Percentiles rank a stretch among this genome's conserved stretches.
Conservation (phyloP, 1,140 invertebrate genomes). For the Meloidogyne floridensis region DNA sequence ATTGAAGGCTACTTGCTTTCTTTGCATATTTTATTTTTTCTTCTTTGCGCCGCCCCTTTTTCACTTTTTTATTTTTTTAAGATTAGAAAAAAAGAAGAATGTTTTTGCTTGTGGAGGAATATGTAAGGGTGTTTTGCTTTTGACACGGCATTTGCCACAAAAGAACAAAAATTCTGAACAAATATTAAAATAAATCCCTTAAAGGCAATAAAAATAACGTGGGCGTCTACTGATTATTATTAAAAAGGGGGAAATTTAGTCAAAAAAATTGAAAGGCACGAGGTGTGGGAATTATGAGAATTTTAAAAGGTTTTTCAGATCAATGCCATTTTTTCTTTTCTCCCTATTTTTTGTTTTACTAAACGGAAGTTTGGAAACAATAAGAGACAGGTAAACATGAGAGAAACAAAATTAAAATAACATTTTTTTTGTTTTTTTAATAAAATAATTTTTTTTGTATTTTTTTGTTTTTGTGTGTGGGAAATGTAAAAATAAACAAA, state of each 20-base stretch:
- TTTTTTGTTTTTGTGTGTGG: too few species aligned
- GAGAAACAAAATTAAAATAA: too few species aligned
- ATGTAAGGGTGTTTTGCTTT: not conserved
- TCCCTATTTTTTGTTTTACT: not conserved
- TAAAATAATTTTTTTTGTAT: too few species aligned
- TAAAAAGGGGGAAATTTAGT: too few species aligned
- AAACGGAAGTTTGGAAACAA: conserved; percentile 4
- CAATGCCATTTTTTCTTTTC: not conserved
- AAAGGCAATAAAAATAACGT: not conserved
- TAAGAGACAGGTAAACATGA: not conserved
- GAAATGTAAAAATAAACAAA: too few species aligned
- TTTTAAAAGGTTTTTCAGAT: conserved; percentile 4
- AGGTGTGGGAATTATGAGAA: not conserved
- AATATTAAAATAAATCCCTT: not conserved
- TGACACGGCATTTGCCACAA: not conserved
- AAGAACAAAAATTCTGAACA: conserved; percentile 7
- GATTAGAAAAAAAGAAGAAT: not conserved
- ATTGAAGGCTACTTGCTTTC: not conserved
- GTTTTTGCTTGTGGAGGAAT: not conserved
- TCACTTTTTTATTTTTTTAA: not conserved
- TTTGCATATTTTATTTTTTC: not conserved
- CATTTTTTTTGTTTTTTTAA: too few species aligned
- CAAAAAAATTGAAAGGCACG: not conserved
- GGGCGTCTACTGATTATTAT: not conserved
- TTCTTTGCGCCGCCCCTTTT: not conserved